Evolutionary conservation across 92 coral and sea anemone species (phyloP).

Genomic region (Umimayanthus kanabou): DNA sequence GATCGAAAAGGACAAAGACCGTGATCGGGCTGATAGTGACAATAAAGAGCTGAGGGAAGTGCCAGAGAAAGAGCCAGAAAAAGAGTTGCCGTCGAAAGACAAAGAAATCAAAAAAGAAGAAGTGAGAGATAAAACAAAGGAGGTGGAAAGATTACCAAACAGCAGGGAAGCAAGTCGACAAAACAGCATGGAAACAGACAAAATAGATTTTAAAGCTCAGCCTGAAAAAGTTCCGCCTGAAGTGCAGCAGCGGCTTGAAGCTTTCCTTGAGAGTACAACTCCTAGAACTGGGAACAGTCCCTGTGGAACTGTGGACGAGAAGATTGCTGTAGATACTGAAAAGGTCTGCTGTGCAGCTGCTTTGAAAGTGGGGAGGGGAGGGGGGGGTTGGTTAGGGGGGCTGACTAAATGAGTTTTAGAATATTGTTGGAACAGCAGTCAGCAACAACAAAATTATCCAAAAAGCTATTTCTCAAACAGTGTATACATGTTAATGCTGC

Average conservation of each 20-base stretch:
- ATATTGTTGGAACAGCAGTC: too few relatives aligned
- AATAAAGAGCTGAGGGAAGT: constrained; percentile 50
- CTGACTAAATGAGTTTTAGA: too few relatives aligned
- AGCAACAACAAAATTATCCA: too few relatives aligned
- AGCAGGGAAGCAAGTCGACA: constrained; percentile 45
- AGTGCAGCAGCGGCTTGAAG: constrained; percentile 59
- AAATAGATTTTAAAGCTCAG: not conserved
- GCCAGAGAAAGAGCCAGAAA: constrained; percentile 57
- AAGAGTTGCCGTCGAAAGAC: constrained; percentile 41
- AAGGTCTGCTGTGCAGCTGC: constrained; percentile 47
- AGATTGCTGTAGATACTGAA: constrained; percentile 44
- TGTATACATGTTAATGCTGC: too few relatives aligned
- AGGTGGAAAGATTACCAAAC: constrained; percentile 27
- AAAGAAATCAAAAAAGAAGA: constrained; percentile 42
- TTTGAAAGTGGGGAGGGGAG: too few relatives aligned
- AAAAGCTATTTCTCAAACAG: too few relatives aligned
- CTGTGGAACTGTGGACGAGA: constrained; percentile 76
- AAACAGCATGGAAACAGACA: constrained; percentile 54
- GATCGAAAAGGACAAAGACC: constrained; percentile 63
- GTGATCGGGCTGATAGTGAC: constrained; percentile 52
- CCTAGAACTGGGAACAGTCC: constrained; percentile 69
- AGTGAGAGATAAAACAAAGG: constrained; percentile 46
- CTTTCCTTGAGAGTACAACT: constrained; percentile 52
- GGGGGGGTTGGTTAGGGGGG: too few relatives aligned
- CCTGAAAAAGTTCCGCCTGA: constrained; percentile 54